Percentiles rank a stretch among this genome's conserved stretches.
Conservation (phyloP, 2,113 vertebrate species). For the Pogona vitticeps region DNA sequence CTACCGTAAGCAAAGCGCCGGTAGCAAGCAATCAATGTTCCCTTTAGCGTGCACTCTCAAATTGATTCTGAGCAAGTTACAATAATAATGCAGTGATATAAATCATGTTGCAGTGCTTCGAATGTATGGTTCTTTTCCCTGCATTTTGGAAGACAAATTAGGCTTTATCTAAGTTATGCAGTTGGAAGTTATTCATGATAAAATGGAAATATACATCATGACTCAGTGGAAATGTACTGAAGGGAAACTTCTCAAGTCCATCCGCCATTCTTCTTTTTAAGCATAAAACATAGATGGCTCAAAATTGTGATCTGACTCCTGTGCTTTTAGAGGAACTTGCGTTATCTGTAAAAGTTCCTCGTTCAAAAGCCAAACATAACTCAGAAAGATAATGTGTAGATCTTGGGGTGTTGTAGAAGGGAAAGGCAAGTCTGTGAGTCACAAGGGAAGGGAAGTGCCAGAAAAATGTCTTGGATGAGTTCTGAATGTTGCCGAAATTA, state of each 20-base stretch:
- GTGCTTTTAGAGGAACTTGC: neutral
- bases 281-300: neutral
- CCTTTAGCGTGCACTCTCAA: constrained; percentile 39
- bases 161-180: constrained; percentile 36
- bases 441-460: neutral
- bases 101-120: constrained; percentile 29
- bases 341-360: neutral
- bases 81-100: constrained; percentile 47
- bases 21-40: constrained; percentile 47
- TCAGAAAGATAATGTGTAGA: neutral
- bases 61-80: constrained; percentile 48
- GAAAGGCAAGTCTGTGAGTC: neutral
- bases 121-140: constrained; percentile 32
- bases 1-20: constrained; percentile 46
- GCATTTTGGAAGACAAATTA: constrained; percentile 35
- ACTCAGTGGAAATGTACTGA: constrained; percentile 39
- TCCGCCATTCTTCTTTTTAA: constrained; percentile 18
- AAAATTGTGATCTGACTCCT: constrained; percentile 3
- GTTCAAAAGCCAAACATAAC: neutral
- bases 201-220: constrained; percentile 39
- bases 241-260: neutral
- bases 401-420: neutral
- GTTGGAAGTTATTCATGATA: constrained; percentile 29
- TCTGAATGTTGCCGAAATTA: neutral
- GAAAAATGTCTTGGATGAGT: neutral